These are phyloP conservation scores for Petrosia ficiformis DNA, from an alignment of 37 sponge, comb jelly and placozoan genomes.

Conservation along the genomic window DNA sequence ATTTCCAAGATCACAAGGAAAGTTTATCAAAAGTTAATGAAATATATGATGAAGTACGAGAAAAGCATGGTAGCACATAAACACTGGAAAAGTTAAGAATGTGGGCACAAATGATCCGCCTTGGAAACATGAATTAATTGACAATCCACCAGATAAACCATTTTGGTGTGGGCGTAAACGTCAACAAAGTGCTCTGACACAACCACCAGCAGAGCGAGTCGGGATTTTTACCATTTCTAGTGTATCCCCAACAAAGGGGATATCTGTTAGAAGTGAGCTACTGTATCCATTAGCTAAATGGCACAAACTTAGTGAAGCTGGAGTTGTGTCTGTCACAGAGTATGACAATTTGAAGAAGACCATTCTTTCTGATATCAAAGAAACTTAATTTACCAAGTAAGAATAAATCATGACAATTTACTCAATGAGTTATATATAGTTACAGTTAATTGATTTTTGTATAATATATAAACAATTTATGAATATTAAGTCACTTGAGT, in stretches of 20 bases:
- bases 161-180: conserved; percentile 22
- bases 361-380: conserved; percentile 13
- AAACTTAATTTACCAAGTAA: neutral
- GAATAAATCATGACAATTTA: neutral
- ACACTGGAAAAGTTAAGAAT: conserved; percentile 19
- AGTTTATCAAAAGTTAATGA: conserved; percentile 14
- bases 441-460: neutral
- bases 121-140: conserved; percentile 24
- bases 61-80: conserved; percentile 2
- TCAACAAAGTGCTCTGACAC: neutral
- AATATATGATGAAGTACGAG: neutral
- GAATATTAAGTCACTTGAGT: too few relatives aligned
- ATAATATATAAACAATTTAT: too few relatives aligned
- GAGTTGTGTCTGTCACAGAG: conserved; percentile 13
- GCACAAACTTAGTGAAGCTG: conserved; percentile 15
- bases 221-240: neutral
- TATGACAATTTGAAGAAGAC: conserved; percentile 18
- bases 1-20: too few relatives aligned
- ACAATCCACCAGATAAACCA: conserved; percentile 35
- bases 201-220: neutral
- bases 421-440: neutral
- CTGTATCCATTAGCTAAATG: conserved; percentile 18
- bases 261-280: neutral
- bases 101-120: conserved; percentile 31
- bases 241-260: neutral